These are phyloP conservation scores for Tonatia bakeri DNA, from an alignment of 2,113 vertebrate genomes.

Conservation along the genomic window DNA sequence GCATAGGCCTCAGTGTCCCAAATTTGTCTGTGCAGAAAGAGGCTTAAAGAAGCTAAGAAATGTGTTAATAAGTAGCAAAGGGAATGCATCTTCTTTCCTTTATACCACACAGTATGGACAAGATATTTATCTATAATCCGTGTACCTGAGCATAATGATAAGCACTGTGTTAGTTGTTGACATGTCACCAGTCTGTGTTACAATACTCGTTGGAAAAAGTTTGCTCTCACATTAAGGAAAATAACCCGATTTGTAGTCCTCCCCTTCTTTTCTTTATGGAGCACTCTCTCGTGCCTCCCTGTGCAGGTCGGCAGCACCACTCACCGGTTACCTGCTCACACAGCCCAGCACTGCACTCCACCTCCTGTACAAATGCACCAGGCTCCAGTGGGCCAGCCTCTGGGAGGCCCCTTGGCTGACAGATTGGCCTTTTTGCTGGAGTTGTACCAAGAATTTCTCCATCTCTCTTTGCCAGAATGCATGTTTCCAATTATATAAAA, in stretches of 20 bases:
- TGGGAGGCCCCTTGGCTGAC: conserved; percentile 16
- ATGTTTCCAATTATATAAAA: conserved; percentile 71
- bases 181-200: background rate
- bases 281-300: background rate
- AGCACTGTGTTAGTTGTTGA: background rate
- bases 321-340: background rate
- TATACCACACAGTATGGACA: background rate
- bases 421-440: conserved; percentile 61
- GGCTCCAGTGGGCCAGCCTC: background rate
- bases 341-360: background rate
- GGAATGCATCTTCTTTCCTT: background rate
- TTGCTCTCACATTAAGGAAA: background rate
- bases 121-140: background rate
- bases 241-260: background rate
- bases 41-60: background rate
- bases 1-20: background rate
- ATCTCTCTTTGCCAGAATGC: conserved; percentile 55
- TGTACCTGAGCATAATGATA: background rate
- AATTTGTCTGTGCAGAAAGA: background rate
- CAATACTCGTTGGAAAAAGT: background rate
- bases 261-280: background rate
- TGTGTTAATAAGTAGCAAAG: background rate
- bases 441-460: conserved; percentile 67
- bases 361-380: background rate
- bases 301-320: too few species aligned